These are phyloP conservation scores for Zonitis immaculata DNA, from an alignment of 2,888 invertebrate genomes.

Conservation along the genomic window DNA sequence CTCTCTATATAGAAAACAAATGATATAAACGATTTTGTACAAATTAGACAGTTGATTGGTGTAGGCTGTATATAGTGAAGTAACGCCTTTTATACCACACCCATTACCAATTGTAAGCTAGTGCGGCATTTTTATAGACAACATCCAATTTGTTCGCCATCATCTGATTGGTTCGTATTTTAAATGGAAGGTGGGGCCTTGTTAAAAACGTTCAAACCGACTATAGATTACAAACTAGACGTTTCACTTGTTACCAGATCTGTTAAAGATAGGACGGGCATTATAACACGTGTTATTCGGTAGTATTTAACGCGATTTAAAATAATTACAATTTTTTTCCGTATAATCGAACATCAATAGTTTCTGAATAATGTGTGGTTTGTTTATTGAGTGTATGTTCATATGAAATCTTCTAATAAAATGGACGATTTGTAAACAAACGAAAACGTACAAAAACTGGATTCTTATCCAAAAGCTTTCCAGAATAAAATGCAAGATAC, in stretches of 20 bases:
- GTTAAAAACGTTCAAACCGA: conserved; percentile 34
- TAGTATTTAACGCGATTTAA: neutral
- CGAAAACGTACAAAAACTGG: no score
- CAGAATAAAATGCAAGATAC: conserved; percentile 46
- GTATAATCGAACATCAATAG: no score
- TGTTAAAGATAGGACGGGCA: conserved; percentile 41
- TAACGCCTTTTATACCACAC: conserved; percentile 24
- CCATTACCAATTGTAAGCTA: conserved; percentile 28
- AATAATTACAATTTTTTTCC: conserved; percentile 11
- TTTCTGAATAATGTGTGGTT: no score
- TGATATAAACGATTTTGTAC: conserved; percentile 41
- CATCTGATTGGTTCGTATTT: conserved; percentile 26
- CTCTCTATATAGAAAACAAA: conserved; percentile 45
- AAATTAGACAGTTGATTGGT: conserved; percentile 44
- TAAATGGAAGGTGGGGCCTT: conserved; percentile 33
- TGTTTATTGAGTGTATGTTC: conserved; percentile 15
- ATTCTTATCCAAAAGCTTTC: neutral
- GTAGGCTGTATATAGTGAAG: conserved; percentile 28
- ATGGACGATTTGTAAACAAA: conserved; percentile 1
- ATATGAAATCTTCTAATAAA: conserved; percentile 5
- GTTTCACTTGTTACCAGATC: conserved; percentile 47
- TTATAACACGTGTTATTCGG: conserved; percentile 33
- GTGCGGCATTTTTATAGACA: conserved; percentile 35
- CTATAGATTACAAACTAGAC: conserved; percentile 38
- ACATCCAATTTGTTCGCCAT: conserved; percentile 24